Percentiles rank a stretch among this genome's conserved stretches.
Evolutionary conservation across 2,113 vertebrate species (phyloP).

Genomic region (Chamaetylas fuelleborni): DNA sequence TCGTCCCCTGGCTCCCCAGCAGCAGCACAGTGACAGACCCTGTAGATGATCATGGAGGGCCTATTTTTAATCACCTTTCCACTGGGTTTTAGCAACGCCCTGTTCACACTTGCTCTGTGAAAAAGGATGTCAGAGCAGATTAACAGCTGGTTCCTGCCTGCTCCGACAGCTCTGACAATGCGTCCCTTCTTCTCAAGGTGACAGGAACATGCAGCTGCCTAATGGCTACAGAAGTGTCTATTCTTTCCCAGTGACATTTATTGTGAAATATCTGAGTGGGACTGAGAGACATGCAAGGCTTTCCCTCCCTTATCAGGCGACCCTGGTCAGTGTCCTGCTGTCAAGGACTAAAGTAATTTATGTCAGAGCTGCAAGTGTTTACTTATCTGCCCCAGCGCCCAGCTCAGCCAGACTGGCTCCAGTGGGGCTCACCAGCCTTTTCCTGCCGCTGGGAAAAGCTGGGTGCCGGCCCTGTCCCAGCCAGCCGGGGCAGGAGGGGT

Average conservation of each 20-base stretch:
- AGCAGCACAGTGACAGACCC: neutral
- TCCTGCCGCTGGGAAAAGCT: conserved; percentile 55
- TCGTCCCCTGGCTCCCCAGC: neutral
- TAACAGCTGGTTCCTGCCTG: conserved; percentile 68
- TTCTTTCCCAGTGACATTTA: conserved; percentile 74
- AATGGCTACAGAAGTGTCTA: conserved; percentile 77
- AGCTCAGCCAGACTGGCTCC: conserved; percentile 84
- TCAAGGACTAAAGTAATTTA: conserved; percentile 91
- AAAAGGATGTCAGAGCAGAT: conserved; percentile 60
- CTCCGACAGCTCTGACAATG: conserved; percentile 60
- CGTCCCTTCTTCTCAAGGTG: conserved; percentile 67
- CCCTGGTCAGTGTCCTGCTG: conserved; percentile 90
- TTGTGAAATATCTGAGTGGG: conserved; percentile 76
- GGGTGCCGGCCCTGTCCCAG: neutral
- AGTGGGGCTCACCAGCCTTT: conserved; percentile 68
- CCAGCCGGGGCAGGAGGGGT: rapidly evolving
- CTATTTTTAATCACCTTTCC: conserved; percentile 44
- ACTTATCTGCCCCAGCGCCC: conserved; percentile 85
- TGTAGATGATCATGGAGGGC: neutral
- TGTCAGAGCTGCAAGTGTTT: conserved; percentile 84
- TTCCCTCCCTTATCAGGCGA: conserved; percentile 81
- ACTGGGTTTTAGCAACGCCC: neutral
- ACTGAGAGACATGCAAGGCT: conserved; percentile 71
- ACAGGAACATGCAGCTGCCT: conserved; percentile 74
- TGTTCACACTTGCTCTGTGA: conserved; percentile 47